Conservation (phyloP, 2,797 vertebrate species). For the Bucorvus abyssinicus region DNA sequence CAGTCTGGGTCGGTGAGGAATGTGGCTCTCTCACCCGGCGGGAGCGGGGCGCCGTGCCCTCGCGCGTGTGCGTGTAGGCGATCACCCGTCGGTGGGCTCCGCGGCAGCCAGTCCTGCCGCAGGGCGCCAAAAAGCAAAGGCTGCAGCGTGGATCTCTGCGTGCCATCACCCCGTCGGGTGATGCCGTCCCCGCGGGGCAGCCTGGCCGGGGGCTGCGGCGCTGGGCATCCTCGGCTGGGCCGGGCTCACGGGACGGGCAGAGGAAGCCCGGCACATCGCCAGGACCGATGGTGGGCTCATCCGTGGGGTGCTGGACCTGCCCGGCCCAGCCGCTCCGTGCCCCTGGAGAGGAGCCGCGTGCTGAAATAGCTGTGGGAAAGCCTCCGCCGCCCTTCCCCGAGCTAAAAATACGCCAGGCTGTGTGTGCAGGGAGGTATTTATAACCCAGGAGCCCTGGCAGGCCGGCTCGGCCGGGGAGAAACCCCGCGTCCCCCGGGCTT, state of each 20-base stretch:
- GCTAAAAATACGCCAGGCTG: slow-evolving; percentile 52
- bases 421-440: slow-evolving; percentile 55
- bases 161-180: accelerated
- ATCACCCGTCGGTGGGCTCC: accelerated
- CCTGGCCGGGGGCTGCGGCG: accelerated
- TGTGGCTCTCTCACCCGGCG: accelerated
- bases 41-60: neutral
- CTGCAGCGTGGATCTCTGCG: neutral
- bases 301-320: neutral
- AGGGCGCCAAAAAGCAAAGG: neutral
- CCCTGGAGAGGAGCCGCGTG: neutral
- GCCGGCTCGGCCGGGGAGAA: slow-evolving; percentile 6
- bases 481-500: neutral
- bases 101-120: neutral
- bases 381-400: slow-evolving; percentile 12
- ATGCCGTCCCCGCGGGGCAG: accelerated
- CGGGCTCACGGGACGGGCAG: neutral
- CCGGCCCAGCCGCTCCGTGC: neutral
- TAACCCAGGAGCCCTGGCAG: slow-evolving; percentile 43
- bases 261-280: neutral
- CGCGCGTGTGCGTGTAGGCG: accelerated
- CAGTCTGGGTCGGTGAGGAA: neutral
- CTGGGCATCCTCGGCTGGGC: neutral
- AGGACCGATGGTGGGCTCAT: accelerated
- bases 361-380: slow-evolving; percentile 62